Evolutionary conservation across 2,113 vertebrate genomes (phyloP).

Genomic region (Galbula dea): DNA sequence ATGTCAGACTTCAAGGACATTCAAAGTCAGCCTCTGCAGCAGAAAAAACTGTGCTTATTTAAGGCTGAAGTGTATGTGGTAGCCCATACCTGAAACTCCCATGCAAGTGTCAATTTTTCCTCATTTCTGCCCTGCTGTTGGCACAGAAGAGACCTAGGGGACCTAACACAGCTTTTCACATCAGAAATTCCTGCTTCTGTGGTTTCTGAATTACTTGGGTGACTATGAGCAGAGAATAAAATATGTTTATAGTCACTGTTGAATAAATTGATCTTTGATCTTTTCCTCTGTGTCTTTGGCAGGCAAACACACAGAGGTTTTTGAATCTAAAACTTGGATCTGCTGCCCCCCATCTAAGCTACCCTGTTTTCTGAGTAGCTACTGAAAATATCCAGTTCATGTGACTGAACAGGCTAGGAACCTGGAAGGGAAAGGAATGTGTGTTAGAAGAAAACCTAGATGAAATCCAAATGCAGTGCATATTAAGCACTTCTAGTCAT

Average conservation of each 20-base stretch:
- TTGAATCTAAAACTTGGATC: background rate
- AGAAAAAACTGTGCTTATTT: background rate
- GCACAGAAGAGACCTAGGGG: background rate
- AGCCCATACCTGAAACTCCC: background rate
- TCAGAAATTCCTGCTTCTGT: background rate
- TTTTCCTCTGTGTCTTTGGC: background rate
- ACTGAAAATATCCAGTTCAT: background rate
- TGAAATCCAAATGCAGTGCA: background rate
- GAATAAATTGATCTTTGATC: background rate
- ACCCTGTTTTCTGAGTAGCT: background rate
- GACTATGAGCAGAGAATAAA: background rate
- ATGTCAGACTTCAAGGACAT: slow-evolving; percentile 23
- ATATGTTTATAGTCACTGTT: background rate
- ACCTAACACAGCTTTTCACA: background rate
- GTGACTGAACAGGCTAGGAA: background rate
- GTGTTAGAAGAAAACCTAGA: background rate
- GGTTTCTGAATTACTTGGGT: background rate
- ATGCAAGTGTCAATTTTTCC: background rate
- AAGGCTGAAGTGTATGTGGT: background rate
- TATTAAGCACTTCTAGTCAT: background rate
- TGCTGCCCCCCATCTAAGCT: background rate
- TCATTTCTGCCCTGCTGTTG: background rate
- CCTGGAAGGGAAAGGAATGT: background rate
- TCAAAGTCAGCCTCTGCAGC: slow-evolving; percentile 29
- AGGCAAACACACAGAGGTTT: background rate